Percentiles rank a stretch among this genome's conserved stretches.
These are phyloP conservation scores for Dolichomitus sp. DNA, from an alignment of 2,888 invertebrate genomes.

Conservation along the genomic window DNA sequence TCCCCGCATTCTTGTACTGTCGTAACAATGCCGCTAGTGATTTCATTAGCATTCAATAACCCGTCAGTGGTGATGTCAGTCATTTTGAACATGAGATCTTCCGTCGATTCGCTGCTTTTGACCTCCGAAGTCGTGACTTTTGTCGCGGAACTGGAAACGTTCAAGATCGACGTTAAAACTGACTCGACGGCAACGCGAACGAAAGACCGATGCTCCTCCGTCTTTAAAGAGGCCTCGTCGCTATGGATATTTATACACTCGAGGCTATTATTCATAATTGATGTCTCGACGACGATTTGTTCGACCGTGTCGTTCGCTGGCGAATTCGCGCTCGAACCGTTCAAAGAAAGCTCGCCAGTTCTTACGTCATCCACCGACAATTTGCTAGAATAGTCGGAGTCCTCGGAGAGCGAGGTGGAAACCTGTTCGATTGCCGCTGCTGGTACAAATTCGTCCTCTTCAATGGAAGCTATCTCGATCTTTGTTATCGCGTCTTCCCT, in stretches of 20 bases:
- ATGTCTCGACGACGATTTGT: background rate
- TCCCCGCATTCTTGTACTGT: slow-evolving; percentile 57
- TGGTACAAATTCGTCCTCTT: slow-evolving; percentile 46
- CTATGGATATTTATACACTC: slow-evolving; percentile 10
- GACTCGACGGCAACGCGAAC: slow-evolving; percentile 35
- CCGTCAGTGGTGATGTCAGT: slow-evolving; percentile 72
- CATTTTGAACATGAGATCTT: slow-evolving; percentile 77
- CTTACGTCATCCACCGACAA: slow-evolving; percentile 54
- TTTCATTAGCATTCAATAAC: background rate
- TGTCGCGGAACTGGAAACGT: slow-evolving; percentile 25
- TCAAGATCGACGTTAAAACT: slow-evolving; percentile 28
- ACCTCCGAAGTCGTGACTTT: slow-evolving; percentile 36
- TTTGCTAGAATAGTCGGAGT: slow-evolving; percentile 61
- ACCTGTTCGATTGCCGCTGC: slow-evolving; percentile 47
- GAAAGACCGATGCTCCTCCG: slow-evolving; percentile 26
- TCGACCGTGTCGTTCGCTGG: slow-evolving; percentile 48
- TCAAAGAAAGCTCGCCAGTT: slow-evolving; percentile 52
- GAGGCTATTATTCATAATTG: slow-evolving; percentile 31
- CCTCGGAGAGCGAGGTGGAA: slow-evolving; percentile 60
- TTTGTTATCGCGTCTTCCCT: slow-evolving; percentile 24
- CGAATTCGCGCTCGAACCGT: slow-evolving; percentile 51
- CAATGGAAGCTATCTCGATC: slow-evolving; percentile 28
- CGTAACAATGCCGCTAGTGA: slow-evolving; percentile 37
- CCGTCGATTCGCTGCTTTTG: slow-evolving; percentile 57
- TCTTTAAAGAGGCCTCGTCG: slow-evolving; percentile 27